Percentiles rank a stretch among this genome's conserved stretches.
Evolutionary conservation across 2,113 vertebrate species (phyloP).

Genomic region (Nothobranchius furzeri): DNA sequence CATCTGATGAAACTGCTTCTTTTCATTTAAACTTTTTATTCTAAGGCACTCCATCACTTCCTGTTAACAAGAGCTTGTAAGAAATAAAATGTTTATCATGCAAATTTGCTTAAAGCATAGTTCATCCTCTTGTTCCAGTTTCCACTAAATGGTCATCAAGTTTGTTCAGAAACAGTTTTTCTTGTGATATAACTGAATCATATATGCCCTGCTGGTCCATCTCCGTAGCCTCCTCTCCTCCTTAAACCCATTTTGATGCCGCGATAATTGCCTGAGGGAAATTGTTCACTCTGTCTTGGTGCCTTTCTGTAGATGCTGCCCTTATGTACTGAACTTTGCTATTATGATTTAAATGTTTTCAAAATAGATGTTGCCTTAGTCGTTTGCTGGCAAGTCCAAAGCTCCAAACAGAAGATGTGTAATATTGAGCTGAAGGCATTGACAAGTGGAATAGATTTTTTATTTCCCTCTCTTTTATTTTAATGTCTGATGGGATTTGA

Average conservation of each 20-base stretch:
- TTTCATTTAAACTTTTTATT: slow-evolving; percentile 43
- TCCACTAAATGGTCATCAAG: slow-evolving; percentile 7
- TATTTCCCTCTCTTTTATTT: slow-evolving; percentile 10
- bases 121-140: slow-evolving; percentile 22
- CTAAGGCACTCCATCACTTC: slow-evolving; percentile 15
- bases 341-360: slow-evolving; percentile 44
- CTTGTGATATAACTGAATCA: slow-evolving; percentile 35
- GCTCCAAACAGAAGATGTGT: slow-evolving; percentile 17
- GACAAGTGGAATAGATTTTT: slow-evolving; percentile 10
- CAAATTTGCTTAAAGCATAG: slow-evolving; percentile 8
- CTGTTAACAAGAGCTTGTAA: slow-evolving; percentile 16
- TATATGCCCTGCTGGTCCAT: slow-evolving; percentile 2
- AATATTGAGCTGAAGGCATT: slow-evolving; percentile 11
- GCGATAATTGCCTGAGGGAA: slow-evolving; percentile 43
- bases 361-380: slow-evolving; percentile 26
- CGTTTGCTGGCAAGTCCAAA: slow-evolving; percentile 31
- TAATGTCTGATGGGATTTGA: slow-evolving; percentile 17
- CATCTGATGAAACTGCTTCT: slow-evolving; percentile 14
- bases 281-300: slow-evolving; percentile 29
- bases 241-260: slow-evolving; percentile 19
- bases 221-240: slow-evolving; percentile 12
- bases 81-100: slow-evolving; percentile 23
- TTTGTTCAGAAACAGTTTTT: slow-evolving; percentile 22
- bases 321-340: slow-evolving; percentile 36
- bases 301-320: slow-evolving; percentile 36